phyloP scores from a whole-genome alignment of 2,888 invertebrate species.

The Coelopa pilipes region DNA sequence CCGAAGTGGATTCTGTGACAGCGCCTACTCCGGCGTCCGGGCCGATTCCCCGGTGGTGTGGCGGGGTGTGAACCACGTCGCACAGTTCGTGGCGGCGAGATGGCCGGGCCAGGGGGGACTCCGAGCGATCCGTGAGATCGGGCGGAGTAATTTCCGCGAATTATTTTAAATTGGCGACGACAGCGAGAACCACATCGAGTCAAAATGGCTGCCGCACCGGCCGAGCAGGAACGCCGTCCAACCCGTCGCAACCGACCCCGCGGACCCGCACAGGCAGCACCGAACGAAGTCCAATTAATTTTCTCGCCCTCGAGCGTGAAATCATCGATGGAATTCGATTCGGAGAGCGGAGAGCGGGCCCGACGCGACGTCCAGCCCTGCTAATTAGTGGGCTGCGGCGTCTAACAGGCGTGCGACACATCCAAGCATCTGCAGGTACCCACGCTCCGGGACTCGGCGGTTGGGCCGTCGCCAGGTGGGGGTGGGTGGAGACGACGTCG shows the following conservation, averaged over 20 bases:
- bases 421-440: slow-evolving; percentile 45
- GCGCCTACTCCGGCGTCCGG: too few species aligned
- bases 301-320: slow-evolving; percentile 37
- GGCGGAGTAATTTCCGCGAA: neutral
- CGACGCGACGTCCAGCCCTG: too few species aligned
- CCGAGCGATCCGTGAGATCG: too few species aligned
- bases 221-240: slow-evolving; percentile 5
- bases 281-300: slow-evolving; percentile 40
- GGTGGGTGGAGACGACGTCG: neutral
- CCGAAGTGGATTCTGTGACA: too few species aligned
- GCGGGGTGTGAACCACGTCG: too few species aligned
- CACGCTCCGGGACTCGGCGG: slow-evolving; percentile 15
- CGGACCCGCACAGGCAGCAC: slow-evolving; percentile 24
- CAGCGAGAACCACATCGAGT: neutral
- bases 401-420: slow-evolving; percentile 59
- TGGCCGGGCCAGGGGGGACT: too few species aligned
- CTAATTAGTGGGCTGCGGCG: slow-evolving; percentile 30
- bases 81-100: too few species aligned
- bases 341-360: slow-evolving; percentile 7
- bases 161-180: neutral
- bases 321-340: slow-evolving; percentile 38
- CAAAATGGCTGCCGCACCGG: neutral
- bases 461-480: slow-evolving; percentile 38
- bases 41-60: too few species aligned
- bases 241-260: too few species aligned